phyloP scores from a whole-genome alignment of 2,888 invertebrate species.

The Eupithecia tripunctaria region DNA sequence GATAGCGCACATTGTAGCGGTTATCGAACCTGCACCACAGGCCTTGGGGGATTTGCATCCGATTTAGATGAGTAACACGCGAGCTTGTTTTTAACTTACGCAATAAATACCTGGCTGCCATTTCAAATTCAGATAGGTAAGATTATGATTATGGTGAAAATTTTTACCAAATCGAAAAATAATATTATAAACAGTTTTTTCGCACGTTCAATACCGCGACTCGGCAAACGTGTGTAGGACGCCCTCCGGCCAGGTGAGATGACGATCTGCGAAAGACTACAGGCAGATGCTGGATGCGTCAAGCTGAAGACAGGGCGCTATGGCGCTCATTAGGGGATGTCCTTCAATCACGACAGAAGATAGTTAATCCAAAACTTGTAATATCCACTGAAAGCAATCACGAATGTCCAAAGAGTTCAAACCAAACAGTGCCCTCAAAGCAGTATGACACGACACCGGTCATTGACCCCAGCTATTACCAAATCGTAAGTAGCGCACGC shows the following conservation, averaged over 20 bases:
- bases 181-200: too few relatives aligned
- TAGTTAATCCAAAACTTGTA: background rate
- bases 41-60: background rate
- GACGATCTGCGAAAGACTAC: too few relatives aligned
- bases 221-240: too few relatives aligned
- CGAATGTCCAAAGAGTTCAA: conserved; percentile 4
- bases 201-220: too few relatives aligned
- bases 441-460: conserved; percentile 51
- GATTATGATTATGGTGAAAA: background rate
- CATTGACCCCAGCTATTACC: conserved; percentile 54
- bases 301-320: too few relatives aligned
- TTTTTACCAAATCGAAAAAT: background rate
- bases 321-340: too few relatives aligned
- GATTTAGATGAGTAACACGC: background rate
- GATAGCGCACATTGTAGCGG: conserved; percentile 66
- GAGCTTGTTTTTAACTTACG: background rate
- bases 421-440: background rate
- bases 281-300: too few relatives aligned
- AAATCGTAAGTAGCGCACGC: conserved; percentile 49
- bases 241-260: too few relatives aligned
- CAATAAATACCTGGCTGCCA: background rate
- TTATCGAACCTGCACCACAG: conserved; percentile 3
- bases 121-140: background rate
- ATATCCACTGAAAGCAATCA: background rate
- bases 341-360: background rate